A percentile compares a stretch with the other conserved stretches of the same genome.
These are phyloP conservation scores for Alexandromys fortis DNA, from an alignment of 2,113 vertebrate species.

Conservation along the genomic window DNA sequence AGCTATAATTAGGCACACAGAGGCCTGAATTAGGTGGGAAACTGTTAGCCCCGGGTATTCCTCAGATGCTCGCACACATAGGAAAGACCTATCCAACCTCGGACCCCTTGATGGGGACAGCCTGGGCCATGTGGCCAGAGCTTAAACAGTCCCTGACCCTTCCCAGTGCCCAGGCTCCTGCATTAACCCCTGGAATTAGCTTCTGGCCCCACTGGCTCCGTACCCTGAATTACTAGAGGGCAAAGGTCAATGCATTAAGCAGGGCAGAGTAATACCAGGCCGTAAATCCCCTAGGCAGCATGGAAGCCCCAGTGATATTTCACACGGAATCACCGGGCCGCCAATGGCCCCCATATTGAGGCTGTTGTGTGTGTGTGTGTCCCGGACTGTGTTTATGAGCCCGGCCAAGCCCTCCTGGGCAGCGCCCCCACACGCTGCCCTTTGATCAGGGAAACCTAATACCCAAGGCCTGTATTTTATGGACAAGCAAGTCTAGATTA, in stretches of 20 bases:
- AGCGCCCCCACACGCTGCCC: conserved; percentile 80
- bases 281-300: conserved; percentile 85
- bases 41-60: neutral
- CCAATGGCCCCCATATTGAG: conserved; percentile 73
- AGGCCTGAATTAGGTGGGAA: neutral
- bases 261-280: conserved; percentile 85
- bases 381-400: conserved; percentile 83
- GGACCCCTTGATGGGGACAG: neutral
- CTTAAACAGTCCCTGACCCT: conserved; percentile 62
- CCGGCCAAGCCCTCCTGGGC: conserved; percentile 74
- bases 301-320: conserved; percentile 84
- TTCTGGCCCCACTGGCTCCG: conserved; percentile 82
- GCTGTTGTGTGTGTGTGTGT: conserved; percentile 65
- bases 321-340: conserved; percentile 82
- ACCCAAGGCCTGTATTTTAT: conserved; percentile 87
- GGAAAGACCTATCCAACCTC: neutral
- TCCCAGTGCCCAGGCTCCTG: conserved; percentile 68
- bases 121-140: neutral
- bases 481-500: conserved; percentile 87
- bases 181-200: conserved; percentile 86
- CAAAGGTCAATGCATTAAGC: conserved; percentile 87
- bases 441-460: conserved; percentile 89
- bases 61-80: too few relatives aligned
- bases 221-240: conserved; percentile 81
- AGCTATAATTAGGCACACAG: rapidly evolving